A percentile compares a stretch with the other conserved stretches of the same genome.
Evolutionary conservation across 1,140 invertebrate species (phyloP).

Genomic region (Calosoma granatense): DNA sequence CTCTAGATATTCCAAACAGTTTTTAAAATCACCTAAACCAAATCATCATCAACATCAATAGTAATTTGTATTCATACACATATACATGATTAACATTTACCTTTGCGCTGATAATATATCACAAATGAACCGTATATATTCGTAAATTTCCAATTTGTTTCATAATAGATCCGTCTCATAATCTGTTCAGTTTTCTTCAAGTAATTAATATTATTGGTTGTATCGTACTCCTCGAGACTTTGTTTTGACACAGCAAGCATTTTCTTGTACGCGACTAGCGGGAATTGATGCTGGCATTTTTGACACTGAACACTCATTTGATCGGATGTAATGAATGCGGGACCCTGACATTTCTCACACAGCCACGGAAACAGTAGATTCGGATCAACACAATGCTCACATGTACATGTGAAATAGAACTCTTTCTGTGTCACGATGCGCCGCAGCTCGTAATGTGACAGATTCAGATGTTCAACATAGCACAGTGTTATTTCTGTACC

Average conservation of each 20-base stretch:
- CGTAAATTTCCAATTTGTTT: neutral
- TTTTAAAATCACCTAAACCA: neutral
- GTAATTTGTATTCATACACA: neutral
- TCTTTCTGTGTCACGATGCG: neutral
- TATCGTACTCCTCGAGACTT: too few species aligned
- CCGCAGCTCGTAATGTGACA: neutral
- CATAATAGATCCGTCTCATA: neutral
- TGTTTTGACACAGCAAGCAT: neutral
- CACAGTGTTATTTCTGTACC: neutral
- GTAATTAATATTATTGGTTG: conserved; percentile 13
- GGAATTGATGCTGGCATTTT: neutral
- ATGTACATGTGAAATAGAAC: neutral
- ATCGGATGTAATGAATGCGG: neutral
- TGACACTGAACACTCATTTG: neutral
- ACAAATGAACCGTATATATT: neutral
- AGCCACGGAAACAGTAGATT: neutral
- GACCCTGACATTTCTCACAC: neutral
- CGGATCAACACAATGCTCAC: neutral
- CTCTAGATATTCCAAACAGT: neutral
- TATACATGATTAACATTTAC: neutral
- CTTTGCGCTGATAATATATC: neutral
- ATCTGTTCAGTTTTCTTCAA: neutral
- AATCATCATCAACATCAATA: neutral
- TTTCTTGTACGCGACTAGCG: neutral
- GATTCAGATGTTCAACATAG: neutral